These are phyloP conservation scores for Mallotus villosus DNA, from an alignment of 2,797 vertebrate species.

Conservation along the genomic window DNA sequence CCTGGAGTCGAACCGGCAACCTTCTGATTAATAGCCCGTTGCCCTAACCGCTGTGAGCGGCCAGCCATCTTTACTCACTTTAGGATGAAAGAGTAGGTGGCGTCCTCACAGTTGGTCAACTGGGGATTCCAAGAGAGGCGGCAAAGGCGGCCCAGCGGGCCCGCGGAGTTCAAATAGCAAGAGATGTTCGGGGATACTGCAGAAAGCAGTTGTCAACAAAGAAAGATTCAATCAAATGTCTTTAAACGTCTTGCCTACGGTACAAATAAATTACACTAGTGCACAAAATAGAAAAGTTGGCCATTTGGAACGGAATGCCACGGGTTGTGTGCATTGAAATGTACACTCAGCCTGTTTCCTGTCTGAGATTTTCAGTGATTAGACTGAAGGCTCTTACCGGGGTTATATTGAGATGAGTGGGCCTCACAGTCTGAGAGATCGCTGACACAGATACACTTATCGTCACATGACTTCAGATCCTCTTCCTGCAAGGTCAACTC, in stretches of 20 bases:
- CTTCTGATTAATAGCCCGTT: no score
- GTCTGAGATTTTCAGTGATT: no score
- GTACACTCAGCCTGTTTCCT: no score
- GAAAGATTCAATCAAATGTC: not conserved
- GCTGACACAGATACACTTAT: slow-evolving; percentile 27
- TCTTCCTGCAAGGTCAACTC: slow-evolving; percentile 30
- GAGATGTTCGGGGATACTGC: slow-evolving; percentile 41
- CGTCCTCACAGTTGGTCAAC: not conserved
- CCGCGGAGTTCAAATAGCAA: slow-evolving; percentile 27
- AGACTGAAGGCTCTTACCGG: slow-evolving; percentile 3
- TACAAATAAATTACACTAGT: no score
- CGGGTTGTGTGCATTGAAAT: no score
- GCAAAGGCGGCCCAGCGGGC: not conserved
- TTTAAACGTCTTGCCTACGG: no score
- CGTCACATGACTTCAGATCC: slow-evolving; percentile 24
- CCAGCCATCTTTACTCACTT: slow-evolving; percentile 7
- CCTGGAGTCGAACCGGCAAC: no score
- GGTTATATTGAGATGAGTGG: not conserved
- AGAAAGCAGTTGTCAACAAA: not conserved
- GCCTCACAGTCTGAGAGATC: slow-evolving; percentile 15
- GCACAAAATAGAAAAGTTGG: no score
- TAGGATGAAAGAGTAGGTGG: slow-evolving; percentile 31
- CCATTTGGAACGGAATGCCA: no score
- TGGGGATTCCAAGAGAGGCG: slow-evolving; percentile 30
- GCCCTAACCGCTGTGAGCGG: no score